Conservation (phyloP, 1,140 invertebrate genomes). For the Pentalonia nigronervosa region DNA sequence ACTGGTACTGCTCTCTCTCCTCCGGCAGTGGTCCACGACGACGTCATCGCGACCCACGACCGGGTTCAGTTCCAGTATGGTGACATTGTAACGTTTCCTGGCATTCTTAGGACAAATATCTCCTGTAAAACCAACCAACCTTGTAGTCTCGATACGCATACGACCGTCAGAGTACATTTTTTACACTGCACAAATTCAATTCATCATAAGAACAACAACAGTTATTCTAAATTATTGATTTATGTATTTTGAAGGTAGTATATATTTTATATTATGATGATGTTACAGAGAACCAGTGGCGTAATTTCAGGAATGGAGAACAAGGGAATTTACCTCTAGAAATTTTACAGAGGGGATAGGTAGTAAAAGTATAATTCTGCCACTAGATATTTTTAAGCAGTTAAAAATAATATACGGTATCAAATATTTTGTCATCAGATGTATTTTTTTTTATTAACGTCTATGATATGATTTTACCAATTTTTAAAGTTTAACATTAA, state of each 20-base stretch:
- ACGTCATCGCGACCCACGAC: slow-evolving; percentile 34
- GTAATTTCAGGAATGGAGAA: background rate
- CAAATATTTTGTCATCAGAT: background rate
- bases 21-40: slow-evolving; percentile 22
- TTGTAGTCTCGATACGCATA: background rate
- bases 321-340: background rate
- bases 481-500: background rate
- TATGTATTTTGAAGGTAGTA: background rate
- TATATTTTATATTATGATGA: background rate
- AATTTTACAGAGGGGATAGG: background rate
- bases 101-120: slow-evolving; percentile 35
- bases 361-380: background rate
- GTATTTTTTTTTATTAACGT: background rate
- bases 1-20: slow-evolving; percentile 47
- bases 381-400: background rate
- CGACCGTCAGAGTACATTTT: background rate
- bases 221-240: background rate
- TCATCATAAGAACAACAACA: background rate
- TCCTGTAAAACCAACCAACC: slow-evolving; percentile 52
- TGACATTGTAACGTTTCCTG: slow-evolving; percentile 47
- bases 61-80: slow-evolving; percentile 48
- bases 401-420: background rate
- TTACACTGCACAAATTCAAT: background rate
- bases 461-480: background rate
- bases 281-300: background rate